Conservation (phyloP, 64 coral and sea anemone genomes). For the Montipora cactus region DNA sequence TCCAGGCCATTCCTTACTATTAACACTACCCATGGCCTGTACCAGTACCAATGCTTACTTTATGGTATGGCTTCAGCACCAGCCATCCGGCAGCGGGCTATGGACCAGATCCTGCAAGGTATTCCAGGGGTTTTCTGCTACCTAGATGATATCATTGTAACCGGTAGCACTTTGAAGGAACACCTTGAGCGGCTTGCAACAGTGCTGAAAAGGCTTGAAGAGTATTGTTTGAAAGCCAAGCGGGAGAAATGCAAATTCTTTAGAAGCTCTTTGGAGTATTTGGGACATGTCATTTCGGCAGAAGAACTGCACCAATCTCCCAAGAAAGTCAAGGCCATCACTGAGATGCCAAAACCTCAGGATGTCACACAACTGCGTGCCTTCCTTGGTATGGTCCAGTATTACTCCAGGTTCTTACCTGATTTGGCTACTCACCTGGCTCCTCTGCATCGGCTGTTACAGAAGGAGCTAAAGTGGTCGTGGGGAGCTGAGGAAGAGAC, state of each 20-base stretch:
- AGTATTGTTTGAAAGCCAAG: slow-evolving; percentile 30
- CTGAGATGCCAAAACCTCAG: too few species aligned
- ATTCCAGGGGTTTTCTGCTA: slow-evolving; percentile 26
- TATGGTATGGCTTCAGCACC: slow-evolving; percentile 48
- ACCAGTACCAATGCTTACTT: slow-evolving; percentile 16
- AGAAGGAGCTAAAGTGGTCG: background rate
- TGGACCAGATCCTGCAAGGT: slow-evolving; percentile 54
- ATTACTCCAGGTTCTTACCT: too few species aligned
- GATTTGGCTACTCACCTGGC: too few species aligned
- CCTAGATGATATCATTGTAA: slow-evolving; percentile 50
- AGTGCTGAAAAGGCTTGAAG: slow-evolving; percentile 22
- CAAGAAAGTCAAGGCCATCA: slow-evolving; percentile 11
- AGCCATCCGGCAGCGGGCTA: slow-evolving; percentile 29
- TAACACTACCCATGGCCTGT: slow-evolving; percentile 40
- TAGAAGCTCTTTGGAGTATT: slow-evolving; percentile 28
- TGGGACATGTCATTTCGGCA: slow-evolving; percentile 39
- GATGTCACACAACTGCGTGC: too few species aligned
- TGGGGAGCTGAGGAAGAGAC: slow-evolving; percentile 11
- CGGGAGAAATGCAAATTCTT: slow-evolving; percentile 47
- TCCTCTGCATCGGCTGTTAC: too few species aligned
- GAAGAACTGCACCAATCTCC: slow-evolving; percentile 33
- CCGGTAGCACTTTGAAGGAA: background rate
- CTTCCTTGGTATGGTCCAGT: too few species aligned
- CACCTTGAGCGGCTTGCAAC: background rate
- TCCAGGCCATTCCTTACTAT: slow-evolving; percentile 25